Evolutionary conservation across 2,797 vertebrate species (phyloP).

Genomic region (Sebastolobus alascanus): DNA sequence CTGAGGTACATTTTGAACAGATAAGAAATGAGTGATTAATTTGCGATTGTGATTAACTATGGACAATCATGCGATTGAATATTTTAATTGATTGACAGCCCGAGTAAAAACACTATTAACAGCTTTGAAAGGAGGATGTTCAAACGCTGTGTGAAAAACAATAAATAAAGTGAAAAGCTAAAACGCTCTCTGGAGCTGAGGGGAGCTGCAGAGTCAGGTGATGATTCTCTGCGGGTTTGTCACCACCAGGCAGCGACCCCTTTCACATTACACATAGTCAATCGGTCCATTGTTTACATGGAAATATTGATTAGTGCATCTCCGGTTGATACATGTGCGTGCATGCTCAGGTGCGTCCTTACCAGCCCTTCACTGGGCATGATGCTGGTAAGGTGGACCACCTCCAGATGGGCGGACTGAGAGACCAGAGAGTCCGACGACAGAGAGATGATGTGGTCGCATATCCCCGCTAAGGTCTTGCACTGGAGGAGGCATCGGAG

Average conservation of each 20-base stretch:
- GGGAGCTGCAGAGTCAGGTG: too few relatives aligned
- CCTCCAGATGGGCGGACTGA: slow-evolving; percentile 91
- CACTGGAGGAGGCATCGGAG: slow-evolving; percentile 83
- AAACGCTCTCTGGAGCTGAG: too few relatives aligned
- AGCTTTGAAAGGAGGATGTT: not conserved
- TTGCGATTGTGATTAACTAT: too few relatives aligned
- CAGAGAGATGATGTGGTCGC: slow-evolving; percentile 94
- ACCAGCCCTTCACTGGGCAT: slow-evolving; percentile 92
- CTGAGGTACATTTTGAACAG: too few relatives aligned
- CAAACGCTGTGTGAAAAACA: not conserved
- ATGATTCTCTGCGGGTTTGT: not conserved
- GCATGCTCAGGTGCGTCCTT: slow-evolving; percentile 38
- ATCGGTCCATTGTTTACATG: not conserved
- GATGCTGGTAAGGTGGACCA: slow-evolving; percentile 91
- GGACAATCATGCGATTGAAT: too few relatives aligned
- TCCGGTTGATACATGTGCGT: slow-evolving; percentile 13
- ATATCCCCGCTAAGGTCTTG: slow-evolving; percentile 94
- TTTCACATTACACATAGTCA: not conserved
- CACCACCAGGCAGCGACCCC: too few relatives aligned
- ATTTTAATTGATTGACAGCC: too few relatives aligned
- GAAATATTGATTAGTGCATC: not conserved
- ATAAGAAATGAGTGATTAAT: too few relatives aligned
- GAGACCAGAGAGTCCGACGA: slow-evolving; percentile 93
- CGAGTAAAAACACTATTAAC: not conserved
- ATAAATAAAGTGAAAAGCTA: too few relatives aligned